phyloP scores from a whole-genome alignment of 37 sponge, comb jelly and placozoan species.

The Cladorhizidae sp. region DNA sequence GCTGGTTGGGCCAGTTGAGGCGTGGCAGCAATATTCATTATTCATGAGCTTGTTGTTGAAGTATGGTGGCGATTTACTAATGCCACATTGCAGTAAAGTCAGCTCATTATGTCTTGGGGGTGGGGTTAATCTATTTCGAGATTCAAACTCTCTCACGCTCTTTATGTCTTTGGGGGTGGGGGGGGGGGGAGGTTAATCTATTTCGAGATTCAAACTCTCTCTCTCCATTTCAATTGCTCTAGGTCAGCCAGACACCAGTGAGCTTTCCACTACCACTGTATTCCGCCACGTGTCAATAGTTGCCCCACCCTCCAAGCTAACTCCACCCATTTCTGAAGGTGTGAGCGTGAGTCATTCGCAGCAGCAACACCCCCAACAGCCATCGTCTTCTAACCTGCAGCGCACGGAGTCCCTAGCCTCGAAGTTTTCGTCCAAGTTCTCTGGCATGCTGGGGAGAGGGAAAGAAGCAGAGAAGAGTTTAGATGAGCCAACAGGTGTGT shows the following conservation, averaged over 20 bases:
- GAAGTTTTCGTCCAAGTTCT: constrained; percentile 40
- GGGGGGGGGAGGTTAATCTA: too few species aligned
- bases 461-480: constrained; percentile 12
- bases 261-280: background rate
- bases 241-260: background rate
- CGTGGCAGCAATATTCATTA: too few species aligned
- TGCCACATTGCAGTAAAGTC: too few species aligned
- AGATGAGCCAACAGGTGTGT: background rate
- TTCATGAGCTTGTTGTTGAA: too few species aligned
- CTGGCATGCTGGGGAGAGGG: constrained; percentile 30
- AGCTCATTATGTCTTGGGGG: too few species aligned
- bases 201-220: background rate
- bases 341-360: background rate
- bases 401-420: constrained; percentile 25
- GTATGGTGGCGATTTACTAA: too few species aligned
- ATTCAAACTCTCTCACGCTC: too few species aligned
- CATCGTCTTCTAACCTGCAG: background rate
- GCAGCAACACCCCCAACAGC: background rate
- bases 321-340: background rate
- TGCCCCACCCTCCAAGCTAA: background rate
- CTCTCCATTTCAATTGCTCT: background rate
- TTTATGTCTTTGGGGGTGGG: too few species aligned
- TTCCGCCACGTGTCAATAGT: too few species aligned
- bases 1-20: too few species aligned
- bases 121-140: too few species aligned